These are phyloP conservation scores for Sylvilagus bachmani DNA, from an alignment of 2,113 vertebrate species.

Conservation along the genomic window DNA sequence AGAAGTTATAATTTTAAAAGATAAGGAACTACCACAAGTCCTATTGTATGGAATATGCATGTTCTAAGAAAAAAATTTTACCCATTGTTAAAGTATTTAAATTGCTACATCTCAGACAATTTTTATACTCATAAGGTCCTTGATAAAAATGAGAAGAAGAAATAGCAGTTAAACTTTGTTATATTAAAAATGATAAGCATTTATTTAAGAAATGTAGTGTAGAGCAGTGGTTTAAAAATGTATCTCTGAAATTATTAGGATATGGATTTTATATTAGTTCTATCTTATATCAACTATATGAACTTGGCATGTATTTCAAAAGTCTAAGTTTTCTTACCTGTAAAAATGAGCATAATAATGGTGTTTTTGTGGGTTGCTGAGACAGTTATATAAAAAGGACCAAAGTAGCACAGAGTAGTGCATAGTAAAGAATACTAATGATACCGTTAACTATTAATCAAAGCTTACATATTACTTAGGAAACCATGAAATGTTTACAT, in stretches of 20 bases:
- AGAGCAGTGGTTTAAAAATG: not conserved
- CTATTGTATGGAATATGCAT: not conserved
- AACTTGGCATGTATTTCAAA: not conserved
- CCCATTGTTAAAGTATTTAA: not conserved
- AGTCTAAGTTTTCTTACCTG: not conserved
- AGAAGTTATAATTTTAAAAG: slow-evolving; percentile 13
- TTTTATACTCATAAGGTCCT: not conserved
- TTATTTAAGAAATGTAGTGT: not conserved
- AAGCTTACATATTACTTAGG: not conserved
- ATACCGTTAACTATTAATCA: not conserved
- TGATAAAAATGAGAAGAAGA: not conserved
- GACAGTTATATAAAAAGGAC: not conserved
- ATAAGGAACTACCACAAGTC: not conserved
- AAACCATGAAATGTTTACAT: not conserved
- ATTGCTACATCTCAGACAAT: not conserved
- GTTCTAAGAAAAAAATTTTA: not conserved
- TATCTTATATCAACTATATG: not conserved
- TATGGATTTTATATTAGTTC: not conserved
- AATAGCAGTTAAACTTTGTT: not conserved
- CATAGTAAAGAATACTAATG: not conserved
- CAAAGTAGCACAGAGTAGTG: not conserved
- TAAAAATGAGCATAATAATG: not conserved
- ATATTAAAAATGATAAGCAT: not conserved
- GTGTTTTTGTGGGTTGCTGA: not conserved
- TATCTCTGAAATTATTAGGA: not conserved